phyloP scores from a whole-genome alignment of 2,797 vertebrate genomes.

The Loriculus beryllinus region DNA sequence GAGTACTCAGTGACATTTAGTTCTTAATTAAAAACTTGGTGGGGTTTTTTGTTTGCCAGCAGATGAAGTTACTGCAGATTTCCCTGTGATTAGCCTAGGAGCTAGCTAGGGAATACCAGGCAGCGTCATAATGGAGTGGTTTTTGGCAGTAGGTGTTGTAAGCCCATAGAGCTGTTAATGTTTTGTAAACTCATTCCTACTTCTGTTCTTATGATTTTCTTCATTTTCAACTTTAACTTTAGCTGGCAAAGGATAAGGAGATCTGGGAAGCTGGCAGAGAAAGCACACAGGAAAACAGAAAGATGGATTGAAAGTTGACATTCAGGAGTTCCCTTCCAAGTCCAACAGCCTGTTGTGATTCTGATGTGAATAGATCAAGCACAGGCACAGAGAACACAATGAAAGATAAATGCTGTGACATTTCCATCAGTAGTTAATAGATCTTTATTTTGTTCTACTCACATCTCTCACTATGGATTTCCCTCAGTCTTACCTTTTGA shows the following conservation, averaged over 20 bases:
- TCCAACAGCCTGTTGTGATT: not conserved
- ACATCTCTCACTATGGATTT: not conserved
- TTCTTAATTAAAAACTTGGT: not conserved
- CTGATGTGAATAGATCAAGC: not conserved
- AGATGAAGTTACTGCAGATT: not conserved
- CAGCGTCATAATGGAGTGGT: not conserved
- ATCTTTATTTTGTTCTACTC: not conserved
- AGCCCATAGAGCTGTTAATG: not conserved
- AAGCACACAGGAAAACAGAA: not conserved
- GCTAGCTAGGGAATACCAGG: not conserved
- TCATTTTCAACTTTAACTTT: not conserved
- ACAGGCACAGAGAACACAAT: not conserved
- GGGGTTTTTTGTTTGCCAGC: not conserved
- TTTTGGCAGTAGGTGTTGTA: not conserved
- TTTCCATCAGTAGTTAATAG: not conserved
- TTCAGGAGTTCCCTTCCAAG: not conserved
- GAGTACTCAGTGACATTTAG: not conserved
- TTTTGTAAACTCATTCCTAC: not conserved
- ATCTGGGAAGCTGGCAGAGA: not conserved
- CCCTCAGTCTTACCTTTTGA: not conserved
- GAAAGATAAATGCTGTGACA: not conserved
- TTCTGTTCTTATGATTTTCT: not conserved
- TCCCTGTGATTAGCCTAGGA: not conserved
- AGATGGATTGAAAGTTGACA: not conserved
- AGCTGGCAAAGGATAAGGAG: not conserved